These are phyloP conservation scores for Atractosteus spatula DNA, from an alignment of 2,113 vertebrate genomes.

Conservation along the genomic window DNA sequence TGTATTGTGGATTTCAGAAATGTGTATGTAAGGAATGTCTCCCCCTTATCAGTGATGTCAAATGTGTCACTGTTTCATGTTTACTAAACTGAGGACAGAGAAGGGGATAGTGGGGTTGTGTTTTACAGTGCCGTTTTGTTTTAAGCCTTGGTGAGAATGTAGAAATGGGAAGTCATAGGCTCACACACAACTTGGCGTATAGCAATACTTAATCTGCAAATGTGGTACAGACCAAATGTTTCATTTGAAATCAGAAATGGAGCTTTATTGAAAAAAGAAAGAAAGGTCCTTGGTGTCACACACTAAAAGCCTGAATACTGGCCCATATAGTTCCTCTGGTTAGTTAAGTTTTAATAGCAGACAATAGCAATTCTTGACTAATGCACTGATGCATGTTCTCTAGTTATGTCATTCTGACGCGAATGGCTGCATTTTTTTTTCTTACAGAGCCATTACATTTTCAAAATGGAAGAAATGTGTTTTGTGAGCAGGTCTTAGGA, in stretches of 20 bases:
- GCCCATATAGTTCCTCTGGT: slow-evolving; percentile 47
- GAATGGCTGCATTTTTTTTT: slow-evolving; percentile 24
- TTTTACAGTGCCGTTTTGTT: background rate
- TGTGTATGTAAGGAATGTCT: slow-evolving; percentile 77
- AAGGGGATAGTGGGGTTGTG: slow-evolving; percentile 2
- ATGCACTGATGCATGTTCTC: slow-evolving; percentile 10
- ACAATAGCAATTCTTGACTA: slow-evolving; percentile 32
- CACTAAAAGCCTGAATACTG: slow-evolving; percentile 43
- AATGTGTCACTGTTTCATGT: slow-evolving; percentile 71
- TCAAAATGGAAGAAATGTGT: slow-evolving; percentile 94
- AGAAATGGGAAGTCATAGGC: background rate
- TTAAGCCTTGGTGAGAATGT: background rate
- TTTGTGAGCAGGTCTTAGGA: slow-evolving; percentile 76
- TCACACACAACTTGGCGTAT: background rate
- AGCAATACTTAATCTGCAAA: too few species aligned
- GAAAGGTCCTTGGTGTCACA: slow-evolving; percentile 53
- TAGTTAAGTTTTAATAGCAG: slow-evolving; percentile 64
- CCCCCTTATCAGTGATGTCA: slow-evolving; percentile 74
- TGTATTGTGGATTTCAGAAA: slow-evolving; percentile 89
- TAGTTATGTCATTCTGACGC: slow-evolving; percentile 23
- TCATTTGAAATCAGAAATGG: too few species aligned
- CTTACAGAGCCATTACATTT: slow-evolving; percentile 67
- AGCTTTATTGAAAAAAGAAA: too few species aligned
- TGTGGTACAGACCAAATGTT: too few species aligned
- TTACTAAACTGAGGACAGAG: slow-evolving; percentile 60